Evolutionary conservation across 2,888 invertebrate genomes (phyloP).

Genomic region (Scaptomyza caliginosa): DNA sequence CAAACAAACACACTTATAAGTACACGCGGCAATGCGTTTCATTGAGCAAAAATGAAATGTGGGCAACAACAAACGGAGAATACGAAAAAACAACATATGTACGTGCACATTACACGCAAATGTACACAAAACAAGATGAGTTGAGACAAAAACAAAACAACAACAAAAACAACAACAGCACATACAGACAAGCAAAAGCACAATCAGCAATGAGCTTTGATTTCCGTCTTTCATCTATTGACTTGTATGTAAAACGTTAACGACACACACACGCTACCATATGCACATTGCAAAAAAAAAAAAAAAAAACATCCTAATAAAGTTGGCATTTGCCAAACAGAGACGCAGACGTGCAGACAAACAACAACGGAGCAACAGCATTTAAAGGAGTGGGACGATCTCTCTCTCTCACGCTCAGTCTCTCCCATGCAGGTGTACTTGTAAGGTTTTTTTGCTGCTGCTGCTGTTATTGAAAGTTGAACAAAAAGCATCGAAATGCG

Average conservation of each 20-base stretch:
- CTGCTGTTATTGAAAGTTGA: conserved; percentile 54
- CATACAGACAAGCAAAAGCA: conserved; percentile 3
- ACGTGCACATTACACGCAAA: conserved; percentile 37
- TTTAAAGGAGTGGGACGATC: not conserved
- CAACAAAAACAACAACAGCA: conserved; percentile 1
- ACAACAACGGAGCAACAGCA: conserved; percentile 45
- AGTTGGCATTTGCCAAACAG: conserved; percentile 77
- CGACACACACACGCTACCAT: conserved; percentile 17
- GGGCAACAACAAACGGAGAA: conserved; percentile 8
- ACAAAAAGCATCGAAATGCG: conserved; percentile 35
- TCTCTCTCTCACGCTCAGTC: not conserved
- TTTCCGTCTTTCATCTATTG: conserved; percentile 38
- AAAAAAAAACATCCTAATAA: conserved; percentile 72
- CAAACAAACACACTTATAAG: conserved; percentile 4
- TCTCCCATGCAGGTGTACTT: conserved; percentile 9
- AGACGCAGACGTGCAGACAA: conserved; percentile 62
- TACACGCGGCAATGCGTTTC: conserved; percentile 45
- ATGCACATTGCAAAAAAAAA: conserved; percentile 48
- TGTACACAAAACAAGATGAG: conserved; percentile 14
- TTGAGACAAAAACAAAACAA: conserved; percentile 11
- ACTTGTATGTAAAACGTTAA: conserved; percentile 24
- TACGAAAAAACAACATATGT: not conserved
- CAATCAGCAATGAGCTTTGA: conserved; percentile 27
- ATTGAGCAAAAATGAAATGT: conserved; percentile 62
- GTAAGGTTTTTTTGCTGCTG: conserved; percentile 17